Base-by-base conservation (phyloP, 1,140 invertebrate genomes). In the Temnothorax nylanderi region DNA sequence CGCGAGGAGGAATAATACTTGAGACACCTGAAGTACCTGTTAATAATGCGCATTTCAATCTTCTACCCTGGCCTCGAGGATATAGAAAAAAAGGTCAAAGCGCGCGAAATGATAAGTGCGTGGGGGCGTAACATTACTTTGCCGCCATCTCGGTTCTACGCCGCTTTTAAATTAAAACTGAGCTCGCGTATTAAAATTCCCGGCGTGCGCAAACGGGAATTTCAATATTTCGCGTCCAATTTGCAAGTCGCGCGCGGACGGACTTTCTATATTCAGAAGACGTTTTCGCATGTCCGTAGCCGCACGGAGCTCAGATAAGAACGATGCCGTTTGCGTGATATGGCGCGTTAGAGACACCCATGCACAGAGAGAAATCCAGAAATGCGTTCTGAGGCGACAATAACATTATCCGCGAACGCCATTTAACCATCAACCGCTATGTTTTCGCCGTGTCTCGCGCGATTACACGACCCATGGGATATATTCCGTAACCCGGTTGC, bases 161-260 rank as follows among this genome's bases (percentile, higher is more conserved):
- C 34, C 32, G 16, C 69, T 75, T 65, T 60, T 11, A 41, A 86
- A 88, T 89, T 78, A 89, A 88, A 88, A 85, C 10, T 18, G 16
- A 8, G 49, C 16, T 37, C 4, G 64, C 10, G 26, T 58, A 54
- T 81, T 81, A 47, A 82, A 72, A 82, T 82, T 82, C 78, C 1
- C 26, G 64, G 47, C 49, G 49, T 41, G 60, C 34, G 54, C 56
- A 47, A 80, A 75, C 44, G 56, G 75, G 54, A 37, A 37, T 65
- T 44, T 58, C 67, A n/a, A 86, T 86, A 86, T 89, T 86, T 89
- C 51, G 44, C 51, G 75, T 26, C n/a, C 82, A 80, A 89, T 89
- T 86, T 80, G 77, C 56, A 81, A 80, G 37, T 62, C 34, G 60
- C 32, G 32, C 21, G 51, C 58, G 8, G 0, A 64, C 21, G 47